phyloP scores from a whole-genome alignment of 2,797 vertebrate species.

The Myotis daubentonii region DNA sequence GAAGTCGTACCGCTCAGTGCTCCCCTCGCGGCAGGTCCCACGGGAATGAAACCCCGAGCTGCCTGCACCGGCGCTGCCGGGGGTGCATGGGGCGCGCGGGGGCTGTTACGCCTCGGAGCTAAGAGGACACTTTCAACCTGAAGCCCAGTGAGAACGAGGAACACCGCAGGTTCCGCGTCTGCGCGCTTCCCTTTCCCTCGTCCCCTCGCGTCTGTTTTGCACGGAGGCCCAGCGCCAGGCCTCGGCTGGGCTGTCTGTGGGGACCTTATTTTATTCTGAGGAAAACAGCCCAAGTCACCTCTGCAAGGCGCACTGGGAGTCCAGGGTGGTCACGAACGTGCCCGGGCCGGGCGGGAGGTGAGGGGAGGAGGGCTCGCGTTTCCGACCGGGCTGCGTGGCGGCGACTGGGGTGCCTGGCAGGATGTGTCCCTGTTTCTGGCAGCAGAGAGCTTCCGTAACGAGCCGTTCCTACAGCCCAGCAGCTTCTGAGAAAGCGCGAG shows the following conservation, averaged over 20 bases:
- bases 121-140: background rate
- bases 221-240: accelerated
- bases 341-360: background rate
- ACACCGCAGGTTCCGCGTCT: background rate
- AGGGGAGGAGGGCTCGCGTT: background rate
- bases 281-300: background rate
- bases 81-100: too few species aligned
- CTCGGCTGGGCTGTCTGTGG: background rate
- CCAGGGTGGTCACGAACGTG: background rate
- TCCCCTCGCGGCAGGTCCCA: background rate
- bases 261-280: background rate
- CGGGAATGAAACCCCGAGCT: background rate
- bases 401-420: background rate
- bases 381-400: background rate
- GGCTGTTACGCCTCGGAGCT: background rate
- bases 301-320: background rate
- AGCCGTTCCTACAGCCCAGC: background rate
- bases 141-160: background rate
- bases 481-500: background rate
- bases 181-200: background rate
- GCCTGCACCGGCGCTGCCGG: background rate
- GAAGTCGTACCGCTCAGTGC: background rate
- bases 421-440: background rate
- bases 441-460: background rate
- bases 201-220: background rate